These are phyloP conservation scores for Drosophila colorata DNA, from an alignment of 2,888 invertebrate genomes.

Conservation along the genomic window DNA sequence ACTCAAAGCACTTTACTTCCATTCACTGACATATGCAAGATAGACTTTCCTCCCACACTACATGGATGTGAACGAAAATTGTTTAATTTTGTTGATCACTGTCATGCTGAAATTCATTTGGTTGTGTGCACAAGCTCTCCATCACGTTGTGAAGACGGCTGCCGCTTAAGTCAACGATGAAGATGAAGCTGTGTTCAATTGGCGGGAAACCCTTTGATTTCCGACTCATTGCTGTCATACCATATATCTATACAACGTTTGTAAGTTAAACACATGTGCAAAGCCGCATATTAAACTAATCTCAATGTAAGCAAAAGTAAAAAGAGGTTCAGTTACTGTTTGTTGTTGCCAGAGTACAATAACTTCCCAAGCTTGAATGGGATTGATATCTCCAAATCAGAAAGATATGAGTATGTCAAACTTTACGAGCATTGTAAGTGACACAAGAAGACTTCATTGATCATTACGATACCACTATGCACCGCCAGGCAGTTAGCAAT, in stretches of 20 bases:
- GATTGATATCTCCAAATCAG: not conserved
- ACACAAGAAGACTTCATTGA: not conserved
- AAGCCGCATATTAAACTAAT: not conserved
- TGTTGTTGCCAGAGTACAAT: not conserved
- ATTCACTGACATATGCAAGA: slow-evolving; percentile 32
- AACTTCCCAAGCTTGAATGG: no score
- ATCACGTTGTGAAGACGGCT: slow-evolving; percentile 33
- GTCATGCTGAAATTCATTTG: slow-evolving; percentile 59
- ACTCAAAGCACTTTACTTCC: slow-evolving; percentile 24
- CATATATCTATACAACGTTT: slow-evolving; percentile 5
- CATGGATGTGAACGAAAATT: slow-evolving; percentile 24
- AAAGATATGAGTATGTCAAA: slow-evolving; percentile 1
- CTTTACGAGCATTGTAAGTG: not conserved
- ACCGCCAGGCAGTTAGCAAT: not conserved
- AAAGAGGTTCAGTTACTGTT: not conserved
- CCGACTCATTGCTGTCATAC: slow-evolving; percentile 67
- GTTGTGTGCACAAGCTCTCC: slow-evolving; percentile 48
- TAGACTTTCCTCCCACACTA: slow-evolving; percentile 11
- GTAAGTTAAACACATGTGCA: not conserved
- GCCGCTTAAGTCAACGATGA: slow-evolving; percentile 29
- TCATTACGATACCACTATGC: not conserved
- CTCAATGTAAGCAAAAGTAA: not conserved
- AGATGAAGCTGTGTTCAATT: slow-evolving; percentile 65
- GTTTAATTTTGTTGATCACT: slow-evolving; percentile 61
- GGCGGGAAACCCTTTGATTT: slow-evolving; percentile 68